These are phyloP conservation scores for Dicycla oo DNA, from an alignment of 2,888 invertebrate genomes.

Conservation along the genomic window DNA sequence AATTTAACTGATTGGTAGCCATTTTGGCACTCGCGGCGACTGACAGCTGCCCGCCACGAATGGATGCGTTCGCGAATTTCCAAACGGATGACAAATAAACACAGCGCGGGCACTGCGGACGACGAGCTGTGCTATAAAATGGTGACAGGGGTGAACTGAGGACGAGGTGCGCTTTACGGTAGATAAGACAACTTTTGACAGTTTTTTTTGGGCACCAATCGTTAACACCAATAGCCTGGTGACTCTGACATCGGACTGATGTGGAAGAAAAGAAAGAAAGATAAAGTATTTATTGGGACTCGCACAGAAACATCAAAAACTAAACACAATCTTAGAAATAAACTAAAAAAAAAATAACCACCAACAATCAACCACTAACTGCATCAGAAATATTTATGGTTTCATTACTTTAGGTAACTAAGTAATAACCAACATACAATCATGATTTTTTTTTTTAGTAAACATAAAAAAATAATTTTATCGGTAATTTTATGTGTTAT, in stretches of 20 bases:
- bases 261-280: too few species aligned
- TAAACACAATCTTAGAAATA: too few species aligned
- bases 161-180: not conserved
- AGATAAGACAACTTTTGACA: not conserved
- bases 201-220: too few species aligned
- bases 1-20: constrained; percentile 40
- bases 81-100: constrained; percentile 57
- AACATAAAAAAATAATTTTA: too few species aligned
- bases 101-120: constrained; percentile 12
- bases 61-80: constrained; percentile 58
- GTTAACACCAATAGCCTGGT: too few species aligned
- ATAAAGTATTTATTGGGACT: too few species aligned
- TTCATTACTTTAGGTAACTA: not conserved
- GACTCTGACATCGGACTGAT: too few species aligned
- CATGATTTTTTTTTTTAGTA: not conserved
- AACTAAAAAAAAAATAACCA: too few species aligned
- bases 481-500: too few species aligned
- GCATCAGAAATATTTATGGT: not conserved
- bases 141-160: constrained; percentile 38
- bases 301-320: too few species aligned
- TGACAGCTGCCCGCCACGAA: constrained; percentile 53
- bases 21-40: constrained; percentile 45
- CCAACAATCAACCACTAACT: too few species aligned
- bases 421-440: not conserved
- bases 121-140: constrained; percentile 37